Evolutionary conservation across 2,797 vertebrate species (phyloP).

Genomic region (Phoxinus dragarum): DNA sequence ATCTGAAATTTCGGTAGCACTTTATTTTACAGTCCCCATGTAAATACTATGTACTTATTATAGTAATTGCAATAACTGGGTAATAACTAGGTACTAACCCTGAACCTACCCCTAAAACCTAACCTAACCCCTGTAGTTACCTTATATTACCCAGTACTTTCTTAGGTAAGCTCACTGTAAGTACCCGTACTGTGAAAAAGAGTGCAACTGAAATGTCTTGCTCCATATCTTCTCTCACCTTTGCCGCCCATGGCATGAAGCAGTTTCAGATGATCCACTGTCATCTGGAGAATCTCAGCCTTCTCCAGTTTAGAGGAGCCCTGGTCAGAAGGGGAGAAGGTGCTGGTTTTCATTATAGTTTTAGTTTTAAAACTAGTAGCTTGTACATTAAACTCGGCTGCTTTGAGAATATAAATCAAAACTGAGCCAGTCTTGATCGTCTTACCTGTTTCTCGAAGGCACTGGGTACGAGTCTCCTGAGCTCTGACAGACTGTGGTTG

Average conservation of each 20-base stretch:
- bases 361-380: background rate
- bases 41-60: no score
- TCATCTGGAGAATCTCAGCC: constrained; percentile 96
- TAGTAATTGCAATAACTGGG: no score
- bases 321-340: constrained; percentile 67
- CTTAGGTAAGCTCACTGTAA: no score
- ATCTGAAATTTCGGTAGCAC: background rate
- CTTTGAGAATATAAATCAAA: background rate
- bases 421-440: background rate
- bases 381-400: background rate
- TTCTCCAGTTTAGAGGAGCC: constrained; percentile 95
- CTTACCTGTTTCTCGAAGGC: constrained; percentile 93
- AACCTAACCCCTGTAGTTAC: no score
- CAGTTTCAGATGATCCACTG: constrained; percentile 94
- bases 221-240: constrained; percentile 74
- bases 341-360: background rate
- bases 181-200: no score
- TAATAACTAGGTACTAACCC: no score
- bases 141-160: no score
- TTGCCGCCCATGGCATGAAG: constrained; percentile 91
- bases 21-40: no score
- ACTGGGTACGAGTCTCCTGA: constrained; percentile 90
- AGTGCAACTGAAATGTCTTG: background rate
- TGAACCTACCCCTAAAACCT: no score
- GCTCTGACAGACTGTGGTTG: constrained; percentile 93